Evolutionary conservation across 2,113 vertebrate species (phyloP).

Genomic region (Tringa solitaria): DNA sequence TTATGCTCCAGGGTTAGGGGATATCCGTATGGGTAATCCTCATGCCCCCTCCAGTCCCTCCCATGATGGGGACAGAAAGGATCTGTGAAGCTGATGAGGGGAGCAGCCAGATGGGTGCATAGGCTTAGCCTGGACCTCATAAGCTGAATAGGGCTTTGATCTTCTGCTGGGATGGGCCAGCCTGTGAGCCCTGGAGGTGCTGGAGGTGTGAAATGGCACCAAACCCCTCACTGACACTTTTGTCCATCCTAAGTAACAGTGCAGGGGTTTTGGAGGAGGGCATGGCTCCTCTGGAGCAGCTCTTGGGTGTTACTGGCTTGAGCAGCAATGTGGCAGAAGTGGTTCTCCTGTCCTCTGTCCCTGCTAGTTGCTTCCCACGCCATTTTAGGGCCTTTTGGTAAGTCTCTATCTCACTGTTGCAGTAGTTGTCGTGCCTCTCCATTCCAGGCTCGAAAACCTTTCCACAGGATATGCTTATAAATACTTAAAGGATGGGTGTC

Average conservation of each 20-base stretch:
- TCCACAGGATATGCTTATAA: background rate
- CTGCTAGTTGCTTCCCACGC: background rate
- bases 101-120: background rate
- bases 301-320: background rate
- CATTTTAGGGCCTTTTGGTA: background rate
- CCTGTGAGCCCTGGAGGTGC: background rate
- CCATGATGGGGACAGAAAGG: rapidly evolving
- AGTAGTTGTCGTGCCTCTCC: background rate
- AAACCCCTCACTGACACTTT: background rate
- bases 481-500: too few species aligned
- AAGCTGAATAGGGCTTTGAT: background rate
- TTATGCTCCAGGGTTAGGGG: background rate
- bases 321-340: background rate
- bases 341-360: background rate
- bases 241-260: background rate
- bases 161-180: background rate
- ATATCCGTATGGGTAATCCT: background rate
- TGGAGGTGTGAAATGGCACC: background rate
- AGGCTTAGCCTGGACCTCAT: rapidly evolving
- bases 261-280: rapidly evolving
- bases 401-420: background rate
- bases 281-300: background rate
- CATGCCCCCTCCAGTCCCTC: background rate
- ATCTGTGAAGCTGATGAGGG: background rate
- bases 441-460: background rate